phyloP scores from a whole-genome alignment of 2,113 vertebrate species.

The Collichthys lucidus region DNA sequence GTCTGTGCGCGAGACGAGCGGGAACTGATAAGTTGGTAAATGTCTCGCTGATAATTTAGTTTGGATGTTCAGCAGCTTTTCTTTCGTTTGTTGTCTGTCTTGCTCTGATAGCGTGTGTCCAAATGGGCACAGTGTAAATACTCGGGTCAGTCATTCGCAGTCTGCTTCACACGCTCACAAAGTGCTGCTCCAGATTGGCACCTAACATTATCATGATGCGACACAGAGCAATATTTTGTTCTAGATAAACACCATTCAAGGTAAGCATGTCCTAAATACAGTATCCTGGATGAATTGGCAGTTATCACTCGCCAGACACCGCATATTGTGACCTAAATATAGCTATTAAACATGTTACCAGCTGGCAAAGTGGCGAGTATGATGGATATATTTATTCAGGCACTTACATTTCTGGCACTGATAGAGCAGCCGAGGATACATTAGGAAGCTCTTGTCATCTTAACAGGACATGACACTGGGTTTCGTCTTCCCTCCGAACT shows the following conservation, averaged over 20 bases:
- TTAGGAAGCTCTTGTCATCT: not conserved
- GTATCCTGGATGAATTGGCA: not conserved
- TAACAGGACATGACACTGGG: not conserved
- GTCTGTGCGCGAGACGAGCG: slow-evolving; percentile 12
- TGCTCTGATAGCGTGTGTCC: slow-evolving; percentile 14
- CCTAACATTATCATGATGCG: not conserved
- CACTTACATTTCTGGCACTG: not conserved
- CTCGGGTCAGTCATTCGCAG: slow-evolving; percentile 21
- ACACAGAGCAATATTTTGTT: not conserved
- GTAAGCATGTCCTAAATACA: not conserved
- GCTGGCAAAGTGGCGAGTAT: not conserved
- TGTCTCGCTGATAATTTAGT: not conserved
- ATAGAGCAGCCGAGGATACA: not conserved
- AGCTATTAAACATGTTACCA: not conserved
- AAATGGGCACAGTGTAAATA: slow-evolving; percentile 30
- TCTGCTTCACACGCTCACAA: slow-evolving; percentile 21
- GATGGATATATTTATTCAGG: not conserved
- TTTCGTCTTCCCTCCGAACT: slow-evolving; percentile 1
- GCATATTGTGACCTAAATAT: not conserved
- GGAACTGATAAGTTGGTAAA: slow-evolving; percentile 12
- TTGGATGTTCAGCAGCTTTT: slow-evolving; percentile 15
- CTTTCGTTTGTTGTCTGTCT: not conserved
- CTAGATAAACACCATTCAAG: not conserved
- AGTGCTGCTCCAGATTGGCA: slow-evolving; percentile 3
- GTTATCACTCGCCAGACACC: not conserved